Evolutionary conservation across 2,113 vertebrate genomes (phyloP).

Genomic region (Psammodynastes pulverulentus): DNA sequence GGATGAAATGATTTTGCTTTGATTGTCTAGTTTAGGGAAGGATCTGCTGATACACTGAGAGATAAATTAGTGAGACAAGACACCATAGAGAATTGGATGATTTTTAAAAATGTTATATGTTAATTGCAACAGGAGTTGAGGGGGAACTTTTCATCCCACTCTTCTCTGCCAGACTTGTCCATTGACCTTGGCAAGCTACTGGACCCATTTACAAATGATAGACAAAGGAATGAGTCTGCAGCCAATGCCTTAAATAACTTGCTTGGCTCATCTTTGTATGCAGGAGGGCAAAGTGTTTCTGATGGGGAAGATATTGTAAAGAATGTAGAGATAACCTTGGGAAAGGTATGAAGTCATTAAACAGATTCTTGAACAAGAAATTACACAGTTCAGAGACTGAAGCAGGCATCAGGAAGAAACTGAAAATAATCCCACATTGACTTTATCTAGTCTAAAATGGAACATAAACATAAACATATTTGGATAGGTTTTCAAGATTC

Average conservation of each 20-base stretch:
- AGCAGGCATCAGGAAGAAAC: background rate
- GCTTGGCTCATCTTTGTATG: background rate
- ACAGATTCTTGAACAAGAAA: background rate
- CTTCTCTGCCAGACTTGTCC: background rate
- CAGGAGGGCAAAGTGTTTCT: background rate
- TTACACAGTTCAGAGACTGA: background rate
- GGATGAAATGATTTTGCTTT: background rate
- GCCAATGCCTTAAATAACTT: background rate
- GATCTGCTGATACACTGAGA: background rate
- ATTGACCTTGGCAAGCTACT: background rate
- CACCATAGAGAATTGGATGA: background rate
- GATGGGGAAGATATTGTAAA: background rate
- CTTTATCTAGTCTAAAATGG: background rate
- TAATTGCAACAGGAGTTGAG: background rate
- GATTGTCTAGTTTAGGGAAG: background rate
- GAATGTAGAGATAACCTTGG: background rate
- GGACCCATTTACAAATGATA: background rate
- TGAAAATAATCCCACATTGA: background rate
- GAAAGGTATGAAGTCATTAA: background rate
- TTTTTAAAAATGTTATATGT: background rate
- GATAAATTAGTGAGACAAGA: background rate
- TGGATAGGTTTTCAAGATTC: background rate
- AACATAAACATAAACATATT: background rate
- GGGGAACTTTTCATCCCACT: background rate
- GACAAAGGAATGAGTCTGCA: background rate